These are phyloP conservation scores for Panthera uncia DNA, from an alignment of 2,113 vertebrate species.

Conservation along the genomic window DNA sequence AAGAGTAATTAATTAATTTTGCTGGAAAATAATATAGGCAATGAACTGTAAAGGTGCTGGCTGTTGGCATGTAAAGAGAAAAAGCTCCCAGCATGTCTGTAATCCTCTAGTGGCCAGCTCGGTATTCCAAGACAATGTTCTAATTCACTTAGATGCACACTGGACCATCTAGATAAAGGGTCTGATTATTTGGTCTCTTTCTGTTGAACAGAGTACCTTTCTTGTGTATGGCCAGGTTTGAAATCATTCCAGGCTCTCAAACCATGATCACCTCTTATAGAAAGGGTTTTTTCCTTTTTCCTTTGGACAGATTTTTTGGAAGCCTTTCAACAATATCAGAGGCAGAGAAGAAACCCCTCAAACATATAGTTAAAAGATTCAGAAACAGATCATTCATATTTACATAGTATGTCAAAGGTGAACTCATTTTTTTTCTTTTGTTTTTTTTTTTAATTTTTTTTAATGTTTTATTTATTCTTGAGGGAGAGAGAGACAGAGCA, in stretches of 20 bases:
- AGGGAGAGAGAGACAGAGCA: too few species aligned
- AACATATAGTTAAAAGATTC: neutral
- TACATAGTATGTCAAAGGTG: neutral
- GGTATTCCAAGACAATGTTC: neutral
- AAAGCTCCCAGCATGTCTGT: neutral
- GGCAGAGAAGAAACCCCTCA: neutral
- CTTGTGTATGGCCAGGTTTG: neutral
- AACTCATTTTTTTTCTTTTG: conserved; percentile 16
- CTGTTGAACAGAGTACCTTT: neutral
- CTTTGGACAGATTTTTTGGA: conserved; percentile 7
- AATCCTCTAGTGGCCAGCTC: neutral
- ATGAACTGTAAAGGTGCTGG: neutral
- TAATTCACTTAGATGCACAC: neutral
- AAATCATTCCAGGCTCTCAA: conserved; percentile 23
- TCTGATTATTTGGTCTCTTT: neutral
- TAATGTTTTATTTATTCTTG: too few species aligned
- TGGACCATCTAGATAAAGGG: neutral
- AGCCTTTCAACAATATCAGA: conserved; percentile 40
- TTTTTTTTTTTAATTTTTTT: too few species aligned
- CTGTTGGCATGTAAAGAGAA: neutral
- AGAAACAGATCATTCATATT: neutral
- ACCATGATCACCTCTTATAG: neutral
- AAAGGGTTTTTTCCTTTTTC: neutral
- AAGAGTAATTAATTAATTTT: conserved; percentile 33
- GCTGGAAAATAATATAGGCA: neutral